Evolutionary conservation across 2,113 vertebrate species (phyloP).

Genomic region (Ceyx margarethae): DNA sequence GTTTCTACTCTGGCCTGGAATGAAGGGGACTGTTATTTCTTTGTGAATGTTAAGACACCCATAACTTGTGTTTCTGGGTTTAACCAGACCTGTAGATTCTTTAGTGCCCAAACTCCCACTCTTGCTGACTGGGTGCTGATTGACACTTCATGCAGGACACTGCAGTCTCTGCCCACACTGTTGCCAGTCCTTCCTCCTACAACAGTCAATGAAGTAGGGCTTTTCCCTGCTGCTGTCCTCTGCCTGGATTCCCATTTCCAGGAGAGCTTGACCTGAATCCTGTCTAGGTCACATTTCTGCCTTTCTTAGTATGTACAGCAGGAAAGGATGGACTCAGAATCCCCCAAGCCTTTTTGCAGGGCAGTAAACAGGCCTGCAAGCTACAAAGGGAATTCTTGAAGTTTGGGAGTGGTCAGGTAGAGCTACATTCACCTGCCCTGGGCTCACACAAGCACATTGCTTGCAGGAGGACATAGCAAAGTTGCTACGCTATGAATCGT

Average conservation of each 20-base stretch:
- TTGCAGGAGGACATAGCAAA: conserved; percentile 91
- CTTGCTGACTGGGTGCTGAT: neutral
- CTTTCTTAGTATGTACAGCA: neutral
- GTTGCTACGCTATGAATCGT: conserved; percentile 90
- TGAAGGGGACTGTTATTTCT: neutral
- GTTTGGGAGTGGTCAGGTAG: neutral
- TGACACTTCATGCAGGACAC: neutral
- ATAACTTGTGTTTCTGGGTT: neutral
- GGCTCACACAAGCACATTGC: neutral
- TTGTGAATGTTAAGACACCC: accelerated
- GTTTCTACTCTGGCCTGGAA: neutral
- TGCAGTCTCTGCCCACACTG: neutral
- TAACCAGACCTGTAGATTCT: neutral
- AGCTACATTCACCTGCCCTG: neutral
- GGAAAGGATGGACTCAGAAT: neutral
- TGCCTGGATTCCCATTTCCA: neutral
- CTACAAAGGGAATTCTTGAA: neutral
- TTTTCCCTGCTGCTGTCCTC: neutral
- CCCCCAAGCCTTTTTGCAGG: neutral
- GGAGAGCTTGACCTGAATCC: neutral
- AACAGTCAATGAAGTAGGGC: neutral
- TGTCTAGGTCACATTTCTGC: neutral
- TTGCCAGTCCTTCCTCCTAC: neutral
- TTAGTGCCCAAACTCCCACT: neutral
- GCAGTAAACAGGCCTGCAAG: neutral